Conservation (phyloP, 64 coral and sea anemone genomes). For the Hydrozoanthus tunicans region DNA sequence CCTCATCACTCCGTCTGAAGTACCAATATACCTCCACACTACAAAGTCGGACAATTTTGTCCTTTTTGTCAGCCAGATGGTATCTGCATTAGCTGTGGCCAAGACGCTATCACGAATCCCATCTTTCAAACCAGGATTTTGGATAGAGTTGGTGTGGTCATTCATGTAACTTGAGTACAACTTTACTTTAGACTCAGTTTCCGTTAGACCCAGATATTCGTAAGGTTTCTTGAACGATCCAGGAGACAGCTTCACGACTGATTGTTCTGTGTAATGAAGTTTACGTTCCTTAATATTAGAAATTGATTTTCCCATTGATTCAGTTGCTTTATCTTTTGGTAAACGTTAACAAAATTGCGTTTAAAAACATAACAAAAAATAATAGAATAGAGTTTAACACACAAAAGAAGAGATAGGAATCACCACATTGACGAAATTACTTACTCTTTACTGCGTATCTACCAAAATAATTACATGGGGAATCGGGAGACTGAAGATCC, state of each 20-base stretch:
- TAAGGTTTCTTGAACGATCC: slow-evolving; percentile 57
- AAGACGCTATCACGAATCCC: slow-evolving; percentile 60
- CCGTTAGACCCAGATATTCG: slow-evolving; percentile 50
- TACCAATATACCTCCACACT: slow-evolving; percentile 72
- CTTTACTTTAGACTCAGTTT: background rate
- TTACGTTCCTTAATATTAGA: background rate
- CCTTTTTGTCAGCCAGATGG: slow-evolving; percentile 47
- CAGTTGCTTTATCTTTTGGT: too few species aligned
- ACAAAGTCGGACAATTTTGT: slow-evolving; percentile 36
- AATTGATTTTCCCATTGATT: too few species aligned
- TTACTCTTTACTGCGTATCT: background rate
- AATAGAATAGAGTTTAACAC: too few species aligned
- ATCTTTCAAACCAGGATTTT: slow-evolving; percentile 29
- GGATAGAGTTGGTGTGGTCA: background rate
- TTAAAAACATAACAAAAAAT: too few species aligned
- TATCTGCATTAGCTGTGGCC: slow-evolving; percentile 54
- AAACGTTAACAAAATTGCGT: too few species aligned
- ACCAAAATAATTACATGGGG: background rate
- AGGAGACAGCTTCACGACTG: slow-evolving; percentile 67
- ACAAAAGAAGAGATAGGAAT: too few species aligned
- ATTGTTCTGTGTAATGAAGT: slow-evolving; percentile 23
- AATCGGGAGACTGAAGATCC: background rate
- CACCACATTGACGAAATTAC: background rate
- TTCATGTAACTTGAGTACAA: slow-evolving; percentile 34
- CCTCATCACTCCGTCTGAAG: slow-evolving; percentile 64